A percentile compares a stretch with the other conserved stretches of the same genome.
These are phyloP conservation scores for Paramisgurnus dabryanus DNA, from an alignment of 2,113 vertebrate species.

Conservation along the genomic window DNA sequence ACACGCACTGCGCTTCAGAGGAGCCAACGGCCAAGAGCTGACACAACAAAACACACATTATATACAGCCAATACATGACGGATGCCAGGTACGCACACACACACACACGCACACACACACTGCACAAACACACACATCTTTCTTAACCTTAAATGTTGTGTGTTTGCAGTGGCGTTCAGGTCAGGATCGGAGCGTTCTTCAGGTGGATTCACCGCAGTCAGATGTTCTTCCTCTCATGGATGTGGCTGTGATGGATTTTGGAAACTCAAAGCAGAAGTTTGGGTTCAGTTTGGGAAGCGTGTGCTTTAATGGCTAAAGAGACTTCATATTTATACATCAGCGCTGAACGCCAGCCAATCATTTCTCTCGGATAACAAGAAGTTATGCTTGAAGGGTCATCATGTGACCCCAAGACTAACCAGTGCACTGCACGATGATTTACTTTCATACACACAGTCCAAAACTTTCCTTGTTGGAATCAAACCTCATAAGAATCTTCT, in stretches of 20 bases:
- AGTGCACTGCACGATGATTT: neutral
- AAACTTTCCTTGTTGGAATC: conserved; percentile 23
- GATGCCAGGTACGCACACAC: conserved; percentile 80
- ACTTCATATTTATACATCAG: conserved; percentile 34
- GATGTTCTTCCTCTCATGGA: conserved; percentile 89
- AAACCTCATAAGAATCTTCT: conserved; percentile 62
- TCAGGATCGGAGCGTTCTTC: conserved; percentile 88
- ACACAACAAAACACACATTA: conserved; percentile 87
- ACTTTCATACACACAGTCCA: neutral
- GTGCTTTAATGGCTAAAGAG: conserved; percentile 87
- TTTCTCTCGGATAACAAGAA: neutral
- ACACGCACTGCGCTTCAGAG: conserved; percentile 88
- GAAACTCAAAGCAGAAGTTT: conserved; percentile 93
- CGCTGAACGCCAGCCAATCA: neutral
- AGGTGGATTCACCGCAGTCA: conserved; percentile 86
- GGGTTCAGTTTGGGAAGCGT: conserved; percentile 94
- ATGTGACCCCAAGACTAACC: conserved; percentile 10
- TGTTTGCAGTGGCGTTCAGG: conserved; percentile 83
- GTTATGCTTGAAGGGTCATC: conserved; percentile 4
- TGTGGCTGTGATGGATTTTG: conserved; percentile 93
- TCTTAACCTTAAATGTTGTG: neutral
- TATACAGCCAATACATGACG: conserved; percentile 85
- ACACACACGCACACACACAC: no score
- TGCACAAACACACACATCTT: no score
- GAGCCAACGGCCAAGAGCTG: conserved; percentile 89